Percentiles rank a stretch among this genome's conserved stretches.
Conservation (phyloP, 1,140 invertebrate species). For the Apis dorsata region DNA sequence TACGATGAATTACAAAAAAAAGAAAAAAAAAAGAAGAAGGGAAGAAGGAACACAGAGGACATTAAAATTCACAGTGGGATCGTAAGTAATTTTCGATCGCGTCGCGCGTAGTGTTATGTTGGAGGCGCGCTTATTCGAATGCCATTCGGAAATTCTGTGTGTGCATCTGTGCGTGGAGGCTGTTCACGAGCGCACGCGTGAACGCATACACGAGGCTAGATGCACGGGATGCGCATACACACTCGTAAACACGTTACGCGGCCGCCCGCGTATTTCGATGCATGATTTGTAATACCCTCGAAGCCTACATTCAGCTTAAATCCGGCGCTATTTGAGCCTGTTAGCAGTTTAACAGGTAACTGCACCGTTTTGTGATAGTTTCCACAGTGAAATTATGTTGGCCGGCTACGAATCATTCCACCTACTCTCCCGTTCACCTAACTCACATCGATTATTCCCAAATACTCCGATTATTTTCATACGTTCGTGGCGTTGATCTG, state of each 20-base stretch:
- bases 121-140: conserved; percentile 28
- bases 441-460: neutral
- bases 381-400: conserved; percentile 47
- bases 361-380: conserved; percentile 55
- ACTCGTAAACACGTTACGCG: conserved; percentile 38
- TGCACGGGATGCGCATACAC: conserved; percentile 12
- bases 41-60: neutral
- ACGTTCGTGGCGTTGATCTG: neutral
- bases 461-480: neutral
- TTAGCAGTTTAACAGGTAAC: conserved; percentile 66
- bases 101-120: conserved; percentile 11
- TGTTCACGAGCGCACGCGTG: conserved; percentile 12
- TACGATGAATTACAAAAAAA: neutral
- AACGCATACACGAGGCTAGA: conserved; percentile 20
- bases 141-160: conserved; percentile 50
- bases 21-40: neutral
- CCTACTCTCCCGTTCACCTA: neutral
- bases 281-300: conserved; percentile 68
- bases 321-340: conserved; percentile 62
- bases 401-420: too few relatives aligned
- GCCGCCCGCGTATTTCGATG: conserved; percentile 54
- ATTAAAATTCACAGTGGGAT: conserved; percentile 33
- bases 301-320: conserved; percentile 67
- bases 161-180: conserved; percentile 45
- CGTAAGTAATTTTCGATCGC: conserved; percentile 40